Evolutionary conservation across 2,113 vertebrate genomes (phyloP).

Genomic region (Platanista minor): DNA sequence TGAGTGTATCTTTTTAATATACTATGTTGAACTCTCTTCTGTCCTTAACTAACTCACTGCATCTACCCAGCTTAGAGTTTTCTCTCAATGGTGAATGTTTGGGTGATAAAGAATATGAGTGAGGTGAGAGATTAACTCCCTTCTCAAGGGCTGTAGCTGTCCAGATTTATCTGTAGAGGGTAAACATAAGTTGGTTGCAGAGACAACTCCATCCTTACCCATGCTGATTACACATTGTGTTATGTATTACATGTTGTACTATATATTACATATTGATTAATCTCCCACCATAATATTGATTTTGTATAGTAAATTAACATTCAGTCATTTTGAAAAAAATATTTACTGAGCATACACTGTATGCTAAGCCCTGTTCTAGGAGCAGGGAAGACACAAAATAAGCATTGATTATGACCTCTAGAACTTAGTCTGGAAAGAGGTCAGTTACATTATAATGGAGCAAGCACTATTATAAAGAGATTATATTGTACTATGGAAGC

Average conservation of each 20-base stretch:
- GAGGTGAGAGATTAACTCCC: neutral
- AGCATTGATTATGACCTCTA: neutral
- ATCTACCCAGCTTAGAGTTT: neutral
- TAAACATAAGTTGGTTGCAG: neutral
- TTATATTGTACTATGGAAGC: neutral
- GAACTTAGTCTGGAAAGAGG: neutral
- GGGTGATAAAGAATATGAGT: neutral
- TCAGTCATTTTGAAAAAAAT: neutral
- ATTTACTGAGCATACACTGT: neutral
- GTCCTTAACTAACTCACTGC: neutral
- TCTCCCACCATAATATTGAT: neutral
- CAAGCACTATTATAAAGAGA: neutral
- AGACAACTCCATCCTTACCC: neutral
- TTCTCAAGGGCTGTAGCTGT: neutral
- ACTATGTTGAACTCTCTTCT: neutral
- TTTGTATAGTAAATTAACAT: neutral
- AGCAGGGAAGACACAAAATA: neutral
- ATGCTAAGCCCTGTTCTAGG: neutral
- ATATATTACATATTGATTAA: neutral
- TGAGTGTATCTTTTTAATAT: neutral
- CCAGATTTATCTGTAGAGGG: neutral
- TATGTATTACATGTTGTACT: neutral
- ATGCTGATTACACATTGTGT: neutral
- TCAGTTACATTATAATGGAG: neutral
- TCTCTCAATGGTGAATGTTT: neutral